phyloP scores from a whole-genome alignment of 2,888 invertebrate species.

The Thalpophila matura region DNA sequence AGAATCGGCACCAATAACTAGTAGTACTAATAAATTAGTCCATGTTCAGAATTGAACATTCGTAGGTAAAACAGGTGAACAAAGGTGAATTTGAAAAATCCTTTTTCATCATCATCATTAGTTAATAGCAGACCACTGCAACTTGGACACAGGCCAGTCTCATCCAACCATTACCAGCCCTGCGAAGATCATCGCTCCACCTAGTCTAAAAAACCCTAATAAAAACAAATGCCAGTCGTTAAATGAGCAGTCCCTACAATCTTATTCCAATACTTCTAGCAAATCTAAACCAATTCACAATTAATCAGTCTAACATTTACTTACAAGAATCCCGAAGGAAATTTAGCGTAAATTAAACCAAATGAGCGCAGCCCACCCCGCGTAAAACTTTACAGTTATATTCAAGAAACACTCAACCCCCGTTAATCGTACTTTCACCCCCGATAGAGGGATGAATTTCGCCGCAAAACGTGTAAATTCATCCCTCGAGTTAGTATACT shows the following conservation, averaged over 20 bases:
- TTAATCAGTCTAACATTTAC: slow-evolving; percentile 50
- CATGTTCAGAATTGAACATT: too few relatives aligned
- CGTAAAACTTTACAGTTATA: slow-evolving; percentile 27
- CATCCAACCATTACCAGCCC: not conserved
- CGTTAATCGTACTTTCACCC: slow-evolving; percentile 54
- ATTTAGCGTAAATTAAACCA: slow-evolving; percentile 49
- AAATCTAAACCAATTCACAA: slow-evolving; percentile 29
- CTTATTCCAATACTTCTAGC: slow-evolving; percentile 10
- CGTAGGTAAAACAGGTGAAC: too few relatives aligned
- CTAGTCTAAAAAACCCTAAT: too few relatives aligned
- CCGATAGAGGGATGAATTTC: slow-evolving; percentile 34
- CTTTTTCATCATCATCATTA: too few relatives aligned
- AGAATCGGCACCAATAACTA: too few relatives aligned
- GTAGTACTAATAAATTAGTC: too few relatives aligned
- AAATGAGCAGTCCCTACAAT: slow-evolving; percentile 10
- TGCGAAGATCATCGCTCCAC: too few relatives aligned
- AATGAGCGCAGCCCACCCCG: slow-evolving; percentile 23
- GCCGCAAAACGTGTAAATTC: slow-evolving; percentile 50
- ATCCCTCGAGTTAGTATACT: slow-evolving; percentile 26
- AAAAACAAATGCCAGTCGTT: not conserved
- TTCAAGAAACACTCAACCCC: slow-evolving; percentile 31
- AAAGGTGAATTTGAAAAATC: too few relatives aligned
- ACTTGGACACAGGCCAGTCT: too few relatives aligned
- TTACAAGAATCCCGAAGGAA: slow-evolving; percentile 53
- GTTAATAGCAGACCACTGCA: too few relatives aligned